Base-by-base conservation (phyloP, 1,140 invertebrate species). In the Nephila pilipes region DNA sequence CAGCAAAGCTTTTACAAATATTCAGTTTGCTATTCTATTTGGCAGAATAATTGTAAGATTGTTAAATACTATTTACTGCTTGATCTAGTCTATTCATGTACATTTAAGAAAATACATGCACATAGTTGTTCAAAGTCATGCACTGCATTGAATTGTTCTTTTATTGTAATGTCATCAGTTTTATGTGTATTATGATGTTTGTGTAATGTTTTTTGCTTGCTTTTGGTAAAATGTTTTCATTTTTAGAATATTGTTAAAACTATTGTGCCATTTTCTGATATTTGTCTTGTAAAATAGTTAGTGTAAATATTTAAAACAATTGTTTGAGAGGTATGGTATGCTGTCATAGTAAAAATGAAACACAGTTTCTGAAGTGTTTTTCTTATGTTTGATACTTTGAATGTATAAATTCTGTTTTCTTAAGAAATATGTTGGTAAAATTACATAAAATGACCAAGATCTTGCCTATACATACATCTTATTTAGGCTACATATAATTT, bases 291-390 rank as follows among this genome's bases (percentile, higher is more conserved):
- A 92, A 87, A 55, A 60, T 87, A 57, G 54, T 29, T 58, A 55
- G 29, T 92, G 55, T 92, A 87, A 58, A 92, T 79, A 87, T 60
- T 46, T 1, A 38, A 81, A 46, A 25, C 20, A 38, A 36, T 92
- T 46, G 55, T 36, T 89, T 38, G 46, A 83, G 46, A 65, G 60
- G 54, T 46, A 38, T 55, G 81, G 29, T 79, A 69, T 87, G 60
- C 54, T 54, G 58, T 54, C 85, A 57, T 58, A 29, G 38, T 85
- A 79, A 57, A 46, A 75, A 32, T 79, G 46, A 92, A 87, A 92
- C 91, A 92, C 91, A 92, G 91, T 87, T 79, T 92, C 91, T 58
- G 38, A 92, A 87, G 83, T 92, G 91, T 92, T 92, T 92, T 92
- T 91, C 57, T 38, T 88, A 46, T 38, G 87, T 69, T 87, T 87